Evolutionary conservation across 2,888 invertebrate species (phyloP), one percentile per base, ranked within the genome.

Genomic region (Octodonta nipae): DNA sequence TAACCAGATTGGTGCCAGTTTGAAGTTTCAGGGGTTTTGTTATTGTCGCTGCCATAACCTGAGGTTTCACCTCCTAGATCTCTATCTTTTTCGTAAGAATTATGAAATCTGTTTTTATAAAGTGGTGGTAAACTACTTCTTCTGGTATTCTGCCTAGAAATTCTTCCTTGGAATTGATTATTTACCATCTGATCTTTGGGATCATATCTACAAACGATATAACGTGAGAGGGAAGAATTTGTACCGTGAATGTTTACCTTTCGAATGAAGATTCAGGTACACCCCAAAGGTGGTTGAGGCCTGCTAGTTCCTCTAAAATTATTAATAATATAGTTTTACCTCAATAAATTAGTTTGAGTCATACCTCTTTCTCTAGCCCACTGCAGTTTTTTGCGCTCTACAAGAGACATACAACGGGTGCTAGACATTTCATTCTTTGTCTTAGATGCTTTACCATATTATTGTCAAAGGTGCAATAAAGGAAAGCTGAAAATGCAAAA

Each of bases 301-400:
- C 75, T 45, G 79, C 78, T 64, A 85, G 73, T 68, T 86, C 85
- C 65, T 84, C 86, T 86, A 65, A 30, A 70, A 70, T 13, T 14
- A 14, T 7, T 22, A 30, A 30, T 13, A 20, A 26, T 12, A 12
- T 11, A 26, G 13, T 10, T 11, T 13, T 3, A 12, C 13, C 26
- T 5, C 20, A n/a, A 20, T n/a, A 22, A 3, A n/a, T 25, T 28
- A 26, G 30, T 27, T 24, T 28, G 6, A 11, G 5, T 30, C 25
- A 55, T 67, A 89, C 91, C 89, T 75, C 78, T 75, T 68, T 92
- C 91, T 62, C 73, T 76, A 49, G 87, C 88, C 91, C 91, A 91
- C 73, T 92, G 89, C 54, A 81, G 71, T 61, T 80, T 79, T 65
- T 91, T 91, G 65, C 82, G 77, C 67, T 91, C 86, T 52, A 88